Conservation (phyloP, 2,797 vertebrate genomes). For the Lagodon rhomboides region DNA sequence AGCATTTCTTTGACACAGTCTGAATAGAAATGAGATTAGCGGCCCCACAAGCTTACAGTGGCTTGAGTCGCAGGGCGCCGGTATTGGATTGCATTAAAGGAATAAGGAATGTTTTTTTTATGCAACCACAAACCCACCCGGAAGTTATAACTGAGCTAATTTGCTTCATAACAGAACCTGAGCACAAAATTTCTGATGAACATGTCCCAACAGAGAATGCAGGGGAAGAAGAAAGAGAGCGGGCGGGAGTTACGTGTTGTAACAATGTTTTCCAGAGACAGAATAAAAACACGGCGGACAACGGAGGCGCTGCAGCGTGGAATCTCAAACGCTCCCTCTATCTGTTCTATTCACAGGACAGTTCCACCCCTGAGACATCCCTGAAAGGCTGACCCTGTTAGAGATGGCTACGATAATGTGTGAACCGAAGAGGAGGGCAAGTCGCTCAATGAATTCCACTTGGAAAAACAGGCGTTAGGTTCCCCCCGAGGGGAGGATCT, state of each 20-base stretch:
- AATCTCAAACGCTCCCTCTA: constrained; percentile 56
- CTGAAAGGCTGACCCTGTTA: constrained; percentile 51
- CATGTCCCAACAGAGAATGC: constrained; percentile 24
- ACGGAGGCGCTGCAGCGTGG: constrained; percentile 24
- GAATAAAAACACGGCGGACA: constrained; percentile 17
- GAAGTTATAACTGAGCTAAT: background rate
- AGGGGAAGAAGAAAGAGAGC: background rate
- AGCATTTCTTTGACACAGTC: background rate
- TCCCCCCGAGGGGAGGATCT: constrained; percentile 25
- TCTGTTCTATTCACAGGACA: constrained; percentile 57
- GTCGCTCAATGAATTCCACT: constrained; percentile 46
- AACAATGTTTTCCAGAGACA: constrained; percentile 35
- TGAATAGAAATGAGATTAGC: background rate
- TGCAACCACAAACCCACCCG: background rate
- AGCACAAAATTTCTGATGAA: constrained; percentile 1
- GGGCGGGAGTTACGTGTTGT: background rate
- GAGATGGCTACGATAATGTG: constrained; percentile 48
- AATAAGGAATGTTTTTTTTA: background rate
- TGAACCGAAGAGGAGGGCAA: constrained; percentile 49
- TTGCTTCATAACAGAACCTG: background rate
- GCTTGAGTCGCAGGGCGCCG: background rate
- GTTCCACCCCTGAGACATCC: constrained; percentile 57
- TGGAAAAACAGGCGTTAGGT: constrained; percentile 49
- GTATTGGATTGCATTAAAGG: background rate
- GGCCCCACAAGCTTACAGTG: background rate